Evolutionary conservation across 2,797 vertebrate species (phyloP), one percentile per base, ranked within the genome.

Genomic region (Semaprochilodus insignis): DNA sequence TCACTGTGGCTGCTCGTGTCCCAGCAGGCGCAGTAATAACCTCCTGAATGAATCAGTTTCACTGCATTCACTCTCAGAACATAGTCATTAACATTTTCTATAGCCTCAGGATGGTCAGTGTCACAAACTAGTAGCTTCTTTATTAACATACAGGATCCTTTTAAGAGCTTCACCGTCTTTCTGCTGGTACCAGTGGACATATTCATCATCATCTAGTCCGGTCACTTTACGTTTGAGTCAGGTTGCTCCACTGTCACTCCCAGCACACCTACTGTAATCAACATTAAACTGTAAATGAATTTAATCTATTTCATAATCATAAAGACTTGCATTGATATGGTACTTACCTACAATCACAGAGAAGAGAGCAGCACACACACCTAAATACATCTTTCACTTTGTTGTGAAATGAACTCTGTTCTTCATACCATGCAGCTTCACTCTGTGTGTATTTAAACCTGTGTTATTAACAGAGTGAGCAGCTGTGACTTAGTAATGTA

Each of bases 111-210:
- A 60, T 23, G 21, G 6, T 60, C 16, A 60, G 21, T 14, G 16
- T 60, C 6, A 23, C 1, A 21, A 60, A 60, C 59, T 60, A 23
- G 59, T n/a, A 4, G 2, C 59, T 4, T 23, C 59, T 60, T 60
- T 23, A 60, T 60, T 60, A 60, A 60, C 59, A 60, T 80, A 80
- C 0, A 83, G 52, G 6, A 84, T 59, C 59, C 86, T 77, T 71
- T 74, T 71, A 14, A 86, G 48, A 17, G 73, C 23, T 48, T 36
- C 77, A 17, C 36, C 69, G 0, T 82, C 80, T 71, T 74, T 82
- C 70, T 85, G 79, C 8, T 74, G 79, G 69, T 87, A 84, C 86
- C 82, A 85, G 67, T 87, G 84, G 59, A 87, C 59, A 34, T 21
- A 82, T 6, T 36, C 7, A 57, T 1, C 0, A 34, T 5, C 0